Base-by-base conservation (phyloP, 1,140 invertebrate species). In the Protaetia brevitarsis region DNA sequence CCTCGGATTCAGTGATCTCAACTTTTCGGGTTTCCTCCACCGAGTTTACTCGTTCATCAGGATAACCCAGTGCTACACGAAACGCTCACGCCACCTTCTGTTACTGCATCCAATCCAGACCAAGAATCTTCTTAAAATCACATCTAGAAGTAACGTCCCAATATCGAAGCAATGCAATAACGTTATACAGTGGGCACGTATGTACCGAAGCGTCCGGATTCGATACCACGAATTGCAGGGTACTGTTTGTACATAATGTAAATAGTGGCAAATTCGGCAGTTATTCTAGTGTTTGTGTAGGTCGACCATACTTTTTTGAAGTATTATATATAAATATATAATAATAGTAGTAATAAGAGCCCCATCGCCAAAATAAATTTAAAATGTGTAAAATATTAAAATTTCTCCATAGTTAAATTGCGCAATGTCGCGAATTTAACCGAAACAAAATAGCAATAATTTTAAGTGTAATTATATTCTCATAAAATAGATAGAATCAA, bases 1-100 rank as follows among this genome's bases (percentile, higher is more conserved):
- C 93, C 95, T 2, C 83, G 96, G 77, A 88, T 98, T 80, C 95
- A 97, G 92, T 97, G 94, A 95, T 87, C 86, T 76, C 85, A 86
- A 81, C 84, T 86, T 73, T 85, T 86, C 82, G 84, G 84, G 82
- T 86, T 86, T 82, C 83, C 84, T 69, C 78, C 84, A 71, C 79
- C 84, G 79, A 82, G 84, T 71, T 74, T 85, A 68, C 82, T 85
- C 78, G 83, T 85, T 73, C 82, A 81, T 68, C 82, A 83, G 83
- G 84, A 85, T 75, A 83, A 81, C 83, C 83, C 82, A 79, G 76
- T 80, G 65, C 73, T 78, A 70, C 73, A 73, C 41, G 66, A 70
- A 13, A 60, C 68, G 63, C 68, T 76, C 45, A 74, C 76, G 29
- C 72, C 76, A 30, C 73, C 75, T 23, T 71, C 76, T 45, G 77